Evolutionary conservation across 2,888 invertebrate species (phyloP), one percentile per base, ranked within the genome.

Genomic region (Eilema griseolum): DNA sequence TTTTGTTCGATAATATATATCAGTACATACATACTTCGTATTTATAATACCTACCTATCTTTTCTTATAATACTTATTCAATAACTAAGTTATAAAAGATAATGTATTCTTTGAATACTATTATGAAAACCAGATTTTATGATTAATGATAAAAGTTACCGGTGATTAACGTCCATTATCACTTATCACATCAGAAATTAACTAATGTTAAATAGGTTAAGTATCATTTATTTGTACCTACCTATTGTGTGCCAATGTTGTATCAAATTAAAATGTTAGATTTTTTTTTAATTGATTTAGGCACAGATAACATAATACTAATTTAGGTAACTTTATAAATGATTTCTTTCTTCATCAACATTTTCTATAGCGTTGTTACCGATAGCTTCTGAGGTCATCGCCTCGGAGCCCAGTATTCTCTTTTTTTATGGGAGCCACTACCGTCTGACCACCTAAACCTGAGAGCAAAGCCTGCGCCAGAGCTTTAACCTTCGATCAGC

Each of bases 41-140:
- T n/a, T n/a, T n/a, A n/a, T n/a, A n/a, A n/a, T n/a, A 8, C 8
- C 8, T 33, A 33, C 46, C 7, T 20, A 46, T 20, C 20, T 20
- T 46, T 46, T 46, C 20, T 16, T 7, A 20, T 46, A 46, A 20
- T 3, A 20, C n/a, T n/a, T n/a, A n/a, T 46, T 46, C 46, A 46
- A 46, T 46, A 20, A 46, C 41, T 52, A n/a, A 4, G 46, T 46
- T 46, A 46, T 46, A 46, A 46, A 46, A 46, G 46, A 46, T 46
- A 46, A 46, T 46, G 14, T 14, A 20, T 16, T 41, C 16, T 16
- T 1, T 46, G 46, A 20, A 46, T 46, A 46, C n/a, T n/a, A 52
- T 46, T 46, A 52, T 52, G 52, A n/a, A 52, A 52, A 52, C n/a
- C n/a, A 52, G 52, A 52, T 52, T 52, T 52, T 10, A n/a, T 52